Base-by-base conservation (phyloP, 2,797 vertebrate genomes). In the Gymnocypris eckloni region DNA sequence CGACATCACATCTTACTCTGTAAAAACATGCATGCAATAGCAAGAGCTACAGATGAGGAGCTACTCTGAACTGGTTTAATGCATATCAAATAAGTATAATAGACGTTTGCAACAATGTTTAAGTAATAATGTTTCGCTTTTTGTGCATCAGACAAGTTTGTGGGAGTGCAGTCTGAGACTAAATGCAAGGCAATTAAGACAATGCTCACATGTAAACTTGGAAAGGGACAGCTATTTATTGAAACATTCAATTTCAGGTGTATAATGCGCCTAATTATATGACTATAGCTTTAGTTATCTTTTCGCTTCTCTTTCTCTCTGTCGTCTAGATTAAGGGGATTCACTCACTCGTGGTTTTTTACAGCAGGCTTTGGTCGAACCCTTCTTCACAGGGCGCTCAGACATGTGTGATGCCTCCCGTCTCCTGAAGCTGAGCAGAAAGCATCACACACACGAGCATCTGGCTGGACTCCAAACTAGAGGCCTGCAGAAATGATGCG, bases 371-470 rank as follows among this genome's bases (percentile, higher is more conserved):
- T 41, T 79, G 52, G 76, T 88, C 88, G 86, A 89, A 52, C 86
- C 89, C 85, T 92, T 91, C 84, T 85, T 92, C 86, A 78, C 81
- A 70, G 72, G 85, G 81, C 72, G 12, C 82, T 86, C 87, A 90
- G 87, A 90, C 80, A 86, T 78, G 50, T 48, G 9, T 85, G 79
- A 87, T 85, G 90, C 91, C 93, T 93, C 92, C 92, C 92, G 91
- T 91, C 88, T 90, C 90, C 91, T 87, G 89, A 72, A 89, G 72
- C 87, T 88, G 70, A 81, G 83, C 86, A 87, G 92, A 90, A 95
- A 90, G 91, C 70, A 5, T 64, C 71, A 25, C 78, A 59, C 86
- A 78, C 88, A 76, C 81, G 71, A 89, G 84, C 28, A 15, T 76
- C 70, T 87, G 86, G 83, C 86, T 83, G 73, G 8, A 54, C 50